A percentile compares a stretch with the other conserved stretches of the same genome.
Evolutionary conservation across 2,797 vertebrate species (phyloP).

Genomic region (Neostethus bicornis): DNA sequence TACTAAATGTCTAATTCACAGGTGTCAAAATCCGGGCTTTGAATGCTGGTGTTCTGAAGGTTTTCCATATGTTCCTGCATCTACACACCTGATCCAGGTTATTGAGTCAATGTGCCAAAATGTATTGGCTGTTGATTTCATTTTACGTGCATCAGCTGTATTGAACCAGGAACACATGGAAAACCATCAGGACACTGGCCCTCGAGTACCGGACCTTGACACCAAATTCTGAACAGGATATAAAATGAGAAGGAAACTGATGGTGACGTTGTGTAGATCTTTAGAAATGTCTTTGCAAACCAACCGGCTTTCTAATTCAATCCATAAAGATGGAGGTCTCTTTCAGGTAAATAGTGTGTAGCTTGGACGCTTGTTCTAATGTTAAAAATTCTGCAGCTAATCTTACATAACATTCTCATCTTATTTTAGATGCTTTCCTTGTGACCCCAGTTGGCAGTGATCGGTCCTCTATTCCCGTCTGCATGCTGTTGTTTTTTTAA

Average conservation of each 20-base stretch:
- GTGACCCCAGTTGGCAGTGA: slow-evolving; percentile 44
- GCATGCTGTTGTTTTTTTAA: slow-evolving; percentile 24
- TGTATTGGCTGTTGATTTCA: too few species aligned
- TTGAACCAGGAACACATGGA: too few species aligned
- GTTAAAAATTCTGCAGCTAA: slow-evolving; percentile 49
- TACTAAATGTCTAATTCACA: too few species aligned
- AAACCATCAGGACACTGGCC: too few species aligned
- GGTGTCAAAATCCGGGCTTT: too few species aligned
- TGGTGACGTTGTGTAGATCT: background rate
- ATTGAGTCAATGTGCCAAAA: too few species aligned
- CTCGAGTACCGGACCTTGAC: too few species aligned
- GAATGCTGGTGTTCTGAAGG: too few species aligned
- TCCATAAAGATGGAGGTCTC: slow-evolving; percentile 19
- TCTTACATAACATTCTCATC: slow-evolving; percentile 47
- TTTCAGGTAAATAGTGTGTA: background rate
- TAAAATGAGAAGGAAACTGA: background rate
- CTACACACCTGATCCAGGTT: too few species aligned
- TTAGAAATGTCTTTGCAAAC: background rate
- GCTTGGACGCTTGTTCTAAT: slow-evolving; percentile 26
- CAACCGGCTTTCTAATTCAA: background rate
- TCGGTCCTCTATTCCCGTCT: slow-evolving; percentile 11
- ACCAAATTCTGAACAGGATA: too few species aligned
- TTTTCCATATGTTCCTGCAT: too few species aligned
- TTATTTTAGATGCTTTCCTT: slow-evolving; percentile 54
- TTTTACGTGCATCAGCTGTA: too few species aligned